phyloP scores from a whole-genome alignment of 2,888 invertebrate species.

The Apodemia zela region DNA sequence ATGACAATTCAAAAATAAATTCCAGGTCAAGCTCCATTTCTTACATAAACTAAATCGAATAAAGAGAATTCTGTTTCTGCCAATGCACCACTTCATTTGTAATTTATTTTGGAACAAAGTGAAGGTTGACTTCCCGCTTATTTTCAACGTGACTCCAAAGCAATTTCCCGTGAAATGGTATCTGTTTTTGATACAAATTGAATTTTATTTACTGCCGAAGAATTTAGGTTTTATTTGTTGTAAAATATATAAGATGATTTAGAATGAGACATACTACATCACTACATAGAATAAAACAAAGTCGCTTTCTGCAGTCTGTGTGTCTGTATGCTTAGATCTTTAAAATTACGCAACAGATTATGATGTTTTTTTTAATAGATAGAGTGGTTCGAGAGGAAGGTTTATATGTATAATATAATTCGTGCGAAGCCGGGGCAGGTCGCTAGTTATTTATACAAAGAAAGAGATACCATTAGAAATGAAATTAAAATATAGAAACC shows the following conservation, averaged over 20 bases:
- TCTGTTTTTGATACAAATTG: slow-evolving; percentile 6
- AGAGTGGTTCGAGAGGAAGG: too few relatives aligned
- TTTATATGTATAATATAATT: too few relatives aligned
- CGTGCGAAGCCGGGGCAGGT: too few relatives aligned
- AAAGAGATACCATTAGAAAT: too few relatives aligned
- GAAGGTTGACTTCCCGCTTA: slow-evolving; percentile 1
- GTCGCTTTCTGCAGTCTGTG: too few relatives aligned
- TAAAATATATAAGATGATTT: neutral
- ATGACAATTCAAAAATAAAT: neutral
- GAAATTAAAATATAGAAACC: too few relatives aligned
- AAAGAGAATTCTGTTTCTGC: slow-evolving; percentile 6
- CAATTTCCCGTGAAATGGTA: slow-evolving; percentile 3
- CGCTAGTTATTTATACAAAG: too few relatives aligned
- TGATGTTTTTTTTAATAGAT: too few relatives aligned
- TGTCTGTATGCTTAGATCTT: too few relatives aligned
- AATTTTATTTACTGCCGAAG: slow-evolving; percentile 4
- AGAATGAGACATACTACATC: neutral
- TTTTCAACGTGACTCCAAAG: neutral
- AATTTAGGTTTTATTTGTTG: neutral
- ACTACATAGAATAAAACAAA: too few relatives aligned
- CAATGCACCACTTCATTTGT: slow-evolving; percentile 11
- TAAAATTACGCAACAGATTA: too few relatives aligned
- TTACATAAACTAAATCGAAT: slow-evolving; percentile 9
- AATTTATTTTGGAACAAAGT: slow-evolving; percentile 15
- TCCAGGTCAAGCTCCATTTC: neutral